phyloP scores from a whole-genome alignment of 2,113 vertebrate genomes.

The Plectropomus leopardus region DNA sequence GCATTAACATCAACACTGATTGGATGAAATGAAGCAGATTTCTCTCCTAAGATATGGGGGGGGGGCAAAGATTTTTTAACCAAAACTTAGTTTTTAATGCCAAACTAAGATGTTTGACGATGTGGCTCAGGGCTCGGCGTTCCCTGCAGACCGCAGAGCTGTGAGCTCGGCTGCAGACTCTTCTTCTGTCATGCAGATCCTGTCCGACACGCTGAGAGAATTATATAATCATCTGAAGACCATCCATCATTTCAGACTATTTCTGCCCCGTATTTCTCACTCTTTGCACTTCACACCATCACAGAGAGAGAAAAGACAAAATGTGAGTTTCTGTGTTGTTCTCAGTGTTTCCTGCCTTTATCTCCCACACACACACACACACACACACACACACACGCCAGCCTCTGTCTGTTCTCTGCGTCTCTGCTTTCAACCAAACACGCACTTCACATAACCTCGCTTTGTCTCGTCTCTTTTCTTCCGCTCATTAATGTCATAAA shows the following conservation, averaged over 20 bases:
- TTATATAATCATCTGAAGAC: too few relatives aligned
- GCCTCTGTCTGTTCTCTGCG: background rate
- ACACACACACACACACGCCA: background rate
- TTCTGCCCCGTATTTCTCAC: background rate
- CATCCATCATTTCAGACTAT: background rate
- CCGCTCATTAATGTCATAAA: constrained; percentile 50
- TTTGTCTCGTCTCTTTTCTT: constrained; percentile 9
- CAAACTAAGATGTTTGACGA: background rate
- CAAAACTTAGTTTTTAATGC: background rate
- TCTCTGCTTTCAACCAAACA: background rate
- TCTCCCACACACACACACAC: background rate
- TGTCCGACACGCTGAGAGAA: background rate
- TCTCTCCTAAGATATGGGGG: too few relatives aligned
- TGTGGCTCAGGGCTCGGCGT: too few relatives aligned
- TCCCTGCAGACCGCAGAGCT: too few relatives aligned
- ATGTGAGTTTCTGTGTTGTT: background rate
- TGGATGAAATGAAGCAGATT: too few relatives aligned
- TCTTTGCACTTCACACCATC: background rate
- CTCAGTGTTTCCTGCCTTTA: background rate
- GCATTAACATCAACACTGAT: too few relatives aligned
- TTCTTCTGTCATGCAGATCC: background rate
- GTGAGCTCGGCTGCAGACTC: background rate
- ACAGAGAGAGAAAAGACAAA: background rate
- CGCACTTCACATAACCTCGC: background rate
- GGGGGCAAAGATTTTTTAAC: too few relatives aligned